phyloP scores from a whole-genome alignment of 1,140 invertebrate species.

The Orchestia grillus region DNA sequence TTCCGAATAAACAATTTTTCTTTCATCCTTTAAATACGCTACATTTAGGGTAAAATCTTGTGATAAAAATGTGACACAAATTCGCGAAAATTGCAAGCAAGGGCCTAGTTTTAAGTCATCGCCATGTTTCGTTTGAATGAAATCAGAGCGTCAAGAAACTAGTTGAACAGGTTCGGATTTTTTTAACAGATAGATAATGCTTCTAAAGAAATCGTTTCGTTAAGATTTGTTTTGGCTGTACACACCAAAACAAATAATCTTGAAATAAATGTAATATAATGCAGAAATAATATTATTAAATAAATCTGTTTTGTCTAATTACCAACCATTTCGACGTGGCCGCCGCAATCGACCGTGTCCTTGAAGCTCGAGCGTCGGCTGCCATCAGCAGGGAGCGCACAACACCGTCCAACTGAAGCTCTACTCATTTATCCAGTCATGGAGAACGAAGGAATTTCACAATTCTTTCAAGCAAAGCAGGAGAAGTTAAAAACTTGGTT shows the following conservation, averaged over 20 bases:
- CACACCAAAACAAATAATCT: background rate
- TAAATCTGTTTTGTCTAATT: background rate
- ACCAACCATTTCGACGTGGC: background rate
- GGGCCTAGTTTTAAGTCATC: too few relatives aligned
- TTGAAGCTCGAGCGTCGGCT: background rate
- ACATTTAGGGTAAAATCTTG: too few relatives aligned
- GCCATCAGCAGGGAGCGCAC: background rate
- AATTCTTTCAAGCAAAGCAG: background rate
- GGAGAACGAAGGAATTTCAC: too few relatives aligned
- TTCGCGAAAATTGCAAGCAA: too few relatives aligned
- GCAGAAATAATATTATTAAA: background rate
- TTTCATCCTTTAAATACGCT: too few relatives aligned
- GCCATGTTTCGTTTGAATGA: too few relatives aligned
- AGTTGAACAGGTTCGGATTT: background rate
- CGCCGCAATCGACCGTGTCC: background rate
- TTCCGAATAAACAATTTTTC: too few relatives aligned
- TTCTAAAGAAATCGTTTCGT: background rate
- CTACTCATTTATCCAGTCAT: too few relatives aligned
- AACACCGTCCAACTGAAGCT: background rate
- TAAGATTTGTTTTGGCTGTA: background rate
- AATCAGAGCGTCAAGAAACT: background rate
- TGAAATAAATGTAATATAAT: background rate
- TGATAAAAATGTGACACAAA: too few relatives aligned
- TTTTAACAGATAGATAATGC: background rate
- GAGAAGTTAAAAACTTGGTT: background rate